phyloP scores from a whole-genome alignment of 2,113 vertebrate species.

The Coregonus clupeaformis region DNA sequence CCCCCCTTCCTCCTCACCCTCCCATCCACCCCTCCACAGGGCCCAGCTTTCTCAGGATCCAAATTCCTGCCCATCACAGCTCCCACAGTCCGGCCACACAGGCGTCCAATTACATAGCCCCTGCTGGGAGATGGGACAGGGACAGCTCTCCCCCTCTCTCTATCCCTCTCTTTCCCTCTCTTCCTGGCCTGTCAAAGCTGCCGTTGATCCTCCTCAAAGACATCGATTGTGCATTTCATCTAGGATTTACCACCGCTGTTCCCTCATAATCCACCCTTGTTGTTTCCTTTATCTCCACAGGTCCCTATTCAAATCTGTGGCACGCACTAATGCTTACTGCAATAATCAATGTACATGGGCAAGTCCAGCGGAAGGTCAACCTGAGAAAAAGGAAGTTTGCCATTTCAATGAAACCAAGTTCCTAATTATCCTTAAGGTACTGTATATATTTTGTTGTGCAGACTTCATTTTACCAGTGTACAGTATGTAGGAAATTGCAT shows the following conservation, averaged over 20 bases:
- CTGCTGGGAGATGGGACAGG: constrained; percentile 52
- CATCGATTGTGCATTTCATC: constrained; percentile 28
- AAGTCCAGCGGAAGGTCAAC: no score
- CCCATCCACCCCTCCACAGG: constrained; percentile 42
- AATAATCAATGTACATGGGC: background rate
- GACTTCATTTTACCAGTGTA: no score
- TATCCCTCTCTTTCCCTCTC: constrained; percentile 20
- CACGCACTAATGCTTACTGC: background rate
- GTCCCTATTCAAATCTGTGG: background rate
- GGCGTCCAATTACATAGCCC: constrained; percentile 75
- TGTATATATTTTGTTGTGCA: no score
- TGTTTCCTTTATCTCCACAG: background rate
- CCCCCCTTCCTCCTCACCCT: background rate
- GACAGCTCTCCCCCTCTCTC: constrained; percentile 38
- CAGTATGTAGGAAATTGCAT: no score
- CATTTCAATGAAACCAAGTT: no score
- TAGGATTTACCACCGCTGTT: background rate
- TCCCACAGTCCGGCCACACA: constrained; percentile 62
- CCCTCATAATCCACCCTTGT: no score
- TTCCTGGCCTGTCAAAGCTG: constrained; percentile 49
- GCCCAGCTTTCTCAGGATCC: constrained; percentile 65
- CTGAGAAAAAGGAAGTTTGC: no score
- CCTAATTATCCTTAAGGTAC: constrained; percentile 40
- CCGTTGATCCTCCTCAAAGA: background rate
- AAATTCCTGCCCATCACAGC: constrained; percentile 74